Evolutionary conservation across 1,140 invertebrate genomes (phyloP).

Genomic region (Coenobita brevimanus): DNA sequence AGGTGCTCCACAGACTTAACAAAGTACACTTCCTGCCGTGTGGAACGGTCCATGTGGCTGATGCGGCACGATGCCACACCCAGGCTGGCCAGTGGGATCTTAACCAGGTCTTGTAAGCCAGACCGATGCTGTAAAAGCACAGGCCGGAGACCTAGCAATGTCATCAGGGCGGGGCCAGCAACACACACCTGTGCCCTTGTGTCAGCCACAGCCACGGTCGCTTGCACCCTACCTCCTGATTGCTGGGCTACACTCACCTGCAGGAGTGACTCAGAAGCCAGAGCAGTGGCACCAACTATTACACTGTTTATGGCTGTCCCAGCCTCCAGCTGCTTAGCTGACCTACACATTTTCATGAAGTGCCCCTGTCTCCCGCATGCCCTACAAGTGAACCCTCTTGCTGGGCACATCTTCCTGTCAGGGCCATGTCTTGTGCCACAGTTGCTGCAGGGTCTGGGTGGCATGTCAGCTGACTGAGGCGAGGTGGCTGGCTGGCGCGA

Average conservation of each 20-base stretch:
- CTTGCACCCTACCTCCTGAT: background rate
- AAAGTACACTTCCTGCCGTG: no score
- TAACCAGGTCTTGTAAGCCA: constrained; percentile 9
- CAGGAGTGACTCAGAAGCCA: background rate
- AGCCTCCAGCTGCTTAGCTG: no score
- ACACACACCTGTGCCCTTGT: constrained; percentile 20
- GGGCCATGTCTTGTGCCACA: no score
- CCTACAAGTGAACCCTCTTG: no score
- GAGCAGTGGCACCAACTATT: background rate
- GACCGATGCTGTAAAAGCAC: constrained; percentile 2
- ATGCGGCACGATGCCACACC: background rate
- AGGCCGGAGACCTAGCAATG: constrained; percentile 9
- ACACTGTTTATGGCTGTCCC: background rate
- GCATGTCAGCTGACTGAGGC: no score
- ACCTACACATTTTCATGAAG: background rate
- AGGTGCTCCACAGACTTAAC: no score
- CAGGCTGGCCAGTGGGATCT: background rate
- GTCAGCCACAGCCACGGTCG: background rate
- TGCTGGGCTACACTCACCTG: background rate
- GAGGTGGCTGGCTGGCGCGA: no score
- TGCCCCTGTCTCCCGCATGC: background rate
- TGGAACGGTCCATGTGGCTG: no score
- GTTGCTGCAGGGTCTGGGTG: no score
- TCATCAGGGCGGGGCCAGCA: constrained; percentile 23
- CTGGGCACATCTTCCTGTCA: no score